A percentile compares a stretch with the other conserved stretches of the same genome.
Evolutionary conservation across 2,797 vertebrate genomes (phyloP).

Genomic region (Gymnothorax reevesii): DNA sequence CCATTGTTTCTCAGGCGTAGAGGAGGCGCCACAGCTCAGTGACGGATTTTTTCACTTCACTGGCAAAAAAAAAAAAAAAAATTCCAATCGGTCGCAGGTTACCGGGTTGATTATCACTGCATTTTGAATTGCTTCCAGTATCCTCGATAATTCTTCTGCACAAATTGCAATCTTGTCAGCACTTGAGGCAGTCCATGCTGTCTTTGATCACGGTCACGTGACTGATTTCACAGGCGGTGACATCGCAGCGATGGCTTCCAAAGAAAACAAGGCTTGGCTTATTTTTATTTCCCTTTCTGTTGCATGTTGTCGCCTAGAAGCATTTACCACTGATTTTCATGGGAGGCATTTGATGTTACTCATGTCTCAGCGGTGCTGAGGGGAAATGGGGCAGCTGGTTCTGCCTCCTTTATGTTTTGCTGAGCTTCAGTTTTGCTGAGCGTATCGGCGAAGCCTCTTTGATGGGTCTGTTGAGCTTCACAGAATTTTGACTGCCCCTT

Average conservation of each 20-base stretch:
- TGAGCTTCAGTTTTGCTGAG: slow-evolving; percentile 45
- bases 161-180: slow-evolving; percentile 47
- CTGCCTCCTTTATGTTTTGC: slow-evolving; percentile 45
- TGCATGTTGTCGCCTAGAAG: slow-evolving; percentile 44
- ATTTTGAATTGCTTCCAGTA: slow-evolving; percentile 43
- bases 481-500: neutral
- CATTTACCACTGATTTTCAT: slow-evolving; percentile 42
- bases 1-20: neutral
- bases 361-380: slow-evolving; percentile 58
- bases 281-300: slow-evolving; percentile 11
- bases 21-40: neutral
- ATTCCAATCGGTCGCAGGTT: slow-evolving; percentile 25
- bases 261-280: slow-evolving; percentile 47
- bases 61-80: neutral
- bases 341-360: slow-evolving; percentile 67
- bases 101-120: slow-evolving; percentile 39
- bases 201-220: slow-evolving; percentile 59
- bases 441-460: slow-evolving; percentile 47
- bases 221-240: slow-evolving; percentile 44
- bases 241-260: slow-evolving; percentile 42
- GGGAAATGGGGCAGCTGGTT: slow-evolving; percentile 50
- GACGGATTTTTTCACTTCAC: neutral
- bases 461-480: neutral
- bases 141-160: slow-evolving; percentile 46
- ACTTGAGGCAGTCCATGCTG: slow-evolving; percentile 46